These are phyloP conservation scores for Datnioides undecimradiatus DNA, from an alignment of 2,113 vertebrate species.

Conservation along the genomic window DNA sequence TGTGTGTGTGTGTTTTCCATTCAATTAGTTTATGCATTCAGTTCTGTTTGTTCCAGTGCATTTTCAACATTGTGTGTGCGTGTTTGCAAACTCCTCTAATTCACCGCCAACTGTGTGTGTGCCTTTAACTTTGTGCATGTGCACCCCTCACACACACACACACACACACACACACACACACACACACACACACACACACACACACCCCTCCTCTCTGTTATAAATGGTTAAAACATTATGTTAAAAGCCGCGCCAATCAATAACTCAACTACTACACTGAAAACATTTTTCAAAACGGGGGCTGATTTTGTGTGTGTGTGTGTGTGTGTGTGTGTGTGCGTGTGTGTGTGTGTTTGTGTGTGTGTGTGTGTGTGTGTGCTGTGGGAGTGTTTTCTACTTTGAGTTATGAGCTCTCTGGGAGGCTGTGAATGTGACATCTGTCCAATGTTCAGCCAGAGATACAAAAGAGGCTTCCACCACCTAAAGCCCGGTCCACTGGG, in stretches of 20 bases:
- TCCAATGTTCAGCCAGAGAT: slow-evolving; percentile 55
- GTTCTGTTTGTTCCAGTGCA: background rate
- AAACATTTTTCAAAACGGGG: slow-evolving; percentile 53
- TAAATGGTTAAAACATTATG: slow-evolving; percentile 72
- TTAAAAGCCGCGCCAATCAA: slow-evolving; percentile 73
- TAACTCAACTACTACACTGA: slow-evolving; percentile 49
- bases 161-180: too few species aligned
- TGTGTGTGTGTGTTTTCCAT: slow-evolving; percentile 16
- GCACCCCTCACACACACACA: too few species aligned
- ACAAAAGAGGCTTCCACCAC: slow-evolving; percentile 63
- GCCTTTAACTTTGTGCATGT: too few species aligned
- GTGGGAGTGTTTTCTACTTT: slow-evolving; percentile 23
- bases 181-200: too few species aligned
- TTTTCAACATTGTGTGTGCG: slow-evolving; percentile 22
- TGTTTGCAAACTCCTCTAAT: background rate
- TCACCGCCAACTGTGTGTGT: background rate
- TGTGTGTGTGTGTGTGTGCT: slow-evolving; percentile 19
- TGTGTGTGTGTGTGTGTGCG: slow-evolving; percentile 8
- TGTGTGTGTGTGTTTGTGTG: slow-evolving; percentile 11
- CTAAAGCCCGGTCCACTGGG: slow-evolving; percentile 44
- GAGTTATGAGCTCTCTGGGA: slow-evolving; percentile 57
- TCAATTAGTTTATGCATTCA: slow-evolving; percentile 47
- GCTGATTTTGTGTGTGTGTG: slow-evolving; percentile 44
- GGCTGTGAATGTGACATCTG: slow-evolving; percentile 66
- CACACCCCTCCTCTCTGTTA: background rate